These are phyloP conservation scores for Aleiodes alternator DNA, from an alignment of 2,888 invertebrate species.

Conservation along the genomic window DNA sequence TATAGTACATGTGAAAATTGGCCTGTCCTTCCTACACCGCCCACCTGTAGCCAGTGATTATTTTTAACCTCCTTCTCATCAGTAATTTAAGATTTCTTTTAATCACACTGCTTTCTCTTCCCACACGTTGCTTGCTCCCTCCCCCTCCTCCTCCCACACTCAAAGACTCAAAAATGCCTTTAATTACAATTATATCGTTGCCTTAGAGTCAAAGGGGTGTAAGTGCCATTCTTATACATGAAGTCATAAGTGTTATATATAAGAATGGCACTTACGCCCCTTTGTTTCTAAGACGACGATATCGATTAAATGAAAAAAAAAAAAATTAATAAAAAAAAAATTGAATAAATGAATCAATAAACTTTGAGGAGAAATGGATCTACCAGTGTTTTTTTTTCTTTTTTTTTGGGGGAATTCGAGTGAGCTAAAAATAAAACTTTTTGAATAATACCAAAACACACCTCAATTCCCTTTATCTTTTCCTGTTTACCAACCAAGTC, in stretches of 20 bases:
- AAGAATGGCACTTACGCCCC: no score
- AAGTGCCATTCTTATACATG: no score
- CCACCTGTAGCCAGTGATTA: constrained; percentile 41
- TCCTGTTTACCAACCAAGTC: constrained; percentile 21
- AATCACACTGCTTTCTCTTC: constrained; percentile 12
- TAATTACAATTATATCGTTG: not conserved
- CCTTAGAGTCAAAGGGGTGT: no score
- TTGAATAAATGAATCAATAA: constrained; percentile 6
- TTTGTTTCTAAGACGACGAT: no score
- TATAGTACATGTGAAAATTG: not conserved
- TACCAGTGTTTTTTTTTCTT: not conserved
- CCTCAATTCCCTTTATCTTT: constrained; percentile 14
- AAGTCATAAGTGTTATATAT: no score
- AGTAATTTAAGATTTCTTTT: not conserved
- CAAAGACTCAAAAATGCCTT: not conserved
- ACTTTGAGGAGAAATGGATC: not conserved
- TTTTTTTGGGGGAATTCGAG: not conserved
- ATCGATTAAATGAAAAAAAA: not conserved
- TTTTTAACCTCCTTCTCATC: constrained; percentile 25
- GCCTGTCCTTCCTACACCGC: constrained; percentile 16
- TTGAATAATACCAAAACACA: constrained; percentile 23
- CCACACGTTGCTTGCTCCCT: not conserved
- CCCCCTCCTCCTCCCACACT: no score
- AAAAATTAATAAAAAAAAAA: no score
- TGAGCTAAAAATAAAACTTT: not conserved